Evolutionary conservation across 2,888 invertebrate genomes (phyloP), one percentile per base, ranked within the genome.

Genomic region (Agriotes lineatus): DNA sequence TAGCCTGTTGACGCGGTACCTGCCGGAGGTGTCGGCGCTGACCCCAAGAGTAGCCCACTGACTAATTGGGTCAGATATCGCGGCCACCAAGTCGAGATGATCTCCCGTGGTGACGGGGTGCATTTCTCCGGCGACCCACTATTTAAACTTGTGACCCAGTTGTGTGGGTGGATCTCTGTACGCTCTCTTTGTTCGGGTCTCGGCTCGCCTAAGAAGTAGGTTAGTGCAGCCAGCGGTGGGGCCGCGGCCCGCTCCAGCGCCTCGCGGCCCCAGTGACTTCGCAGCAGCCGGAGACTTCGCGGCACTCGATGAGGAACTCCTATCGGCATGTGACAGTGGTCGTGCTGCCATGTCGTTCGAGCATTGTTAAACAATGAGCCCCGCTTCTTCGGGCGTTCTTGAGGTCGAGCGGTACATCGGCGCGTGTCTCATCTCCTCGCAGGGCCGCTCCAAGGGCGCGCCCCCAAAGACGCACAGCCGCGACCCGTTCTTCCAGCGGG

Each of bases 341-440:
- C n/a, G n/a, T n/a, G n/a, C 45, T 35, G 45, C 33, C 44, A 68
- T 61, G 70, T 73, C 30, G 30, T 52, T 25, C 30, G 64, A 67
- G 67, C 70, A 65, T 71, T 73, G n/a, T n/a, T n/a, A 63, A 75
- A 83, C 88, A 85, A 93, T 92, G 92, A 92, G 92, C 89, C 92
- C 92, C 85, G 91, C 91, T 84, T 87, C 88, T 82, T 86, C 87
- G 81, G 88, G 88, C 77, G 83, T 85, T 77, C 82, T 88, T 73
- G 88, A 88, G 83, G 87, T 89, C 78, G 90, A 90, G 85, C 86
- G 88, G 76, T 90, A 89, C 81, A 87, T 89, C 75, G 90, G 90
- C 66, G 88, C 88, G 74, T 90, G 88, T 80, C 81, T 90, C 71
- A 89, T 90, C 74, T 86, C 88, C 30, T 84, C 86, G 66, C 82